A percentile compares a stretch with the other conserved stretches of the same genome.
Evolutionary conservation across 2,113 vertebrate genomes (phyloP).

Genomic region (Seriola aureovittata): DNA sequence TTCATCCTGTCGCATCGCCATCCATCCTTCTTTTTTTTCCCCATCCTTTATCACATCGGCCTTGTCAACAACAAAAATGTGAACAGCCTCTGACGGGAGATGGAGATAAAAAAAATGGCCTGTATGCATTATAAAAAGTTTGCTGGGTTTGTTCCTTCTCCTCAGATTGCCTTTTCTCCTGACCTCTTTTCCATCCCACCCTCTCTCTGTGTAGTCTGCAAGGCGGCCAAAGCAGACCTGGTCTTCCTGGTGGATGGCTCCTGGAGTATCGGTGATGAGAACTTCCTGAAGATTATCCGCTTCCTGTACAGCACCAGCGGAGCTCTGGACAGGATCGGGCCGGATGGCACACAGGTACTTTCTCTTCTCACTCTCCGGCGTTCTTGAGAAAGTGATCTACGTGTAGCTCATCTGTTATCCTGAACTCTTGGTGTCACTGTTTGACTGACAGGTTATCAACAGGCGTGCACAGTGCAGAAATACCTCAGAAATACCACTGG

Average conservation of each 20-base stretch:
- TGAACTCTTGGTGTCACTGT: too few species aligned
- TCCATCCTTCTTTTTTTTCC: background rate
- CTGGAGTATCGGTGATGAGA: slow-evolving; percentile 98
- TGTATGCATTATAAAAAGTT: too few species aligned
- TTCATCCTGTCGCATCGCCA: background rate
- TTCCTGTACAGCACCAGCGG: slow-evolving; percentile 94
- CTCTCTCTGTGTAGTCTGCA: slow-evolving; percentile 86
- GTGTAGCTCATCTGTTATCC: too few species aligned
- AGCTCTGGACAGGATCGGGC: slow-evolving; percentile 92
- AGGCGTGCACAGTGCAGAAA: too few species aligned
- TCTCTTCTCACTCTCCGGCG: background rate
- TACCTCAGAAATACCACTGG: too few species aligned
- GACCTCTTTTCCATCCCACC: background rate
- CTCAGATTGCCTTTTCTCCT: too few species aligned
- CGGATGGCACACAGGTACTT: slow-evolving; percentile 93
- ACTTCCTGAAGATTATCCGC: slow-evolving; percentile 95
- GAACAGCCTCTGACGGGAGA: too few species aligned
- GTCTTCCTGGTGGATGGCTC: slow-evolving; percentile 97
- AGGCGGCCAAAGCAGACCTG: slow-evolving; percentile 93
- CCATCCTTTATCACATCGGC: background rate
- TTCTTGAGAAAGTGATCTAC: too few species aligned
- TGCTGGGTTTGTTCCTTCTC: too few species aligned
- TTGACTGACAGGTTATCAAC: too few species aligned
- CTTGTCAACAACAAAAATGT: background rate
- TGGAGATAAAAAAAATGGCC: too few species aligned